These are phyloP conservation scores for Crotophaga sulcirostris DNA, from an alignment of 2,113 vertebrate genomes.

Conservation along the genomic window DNA sequence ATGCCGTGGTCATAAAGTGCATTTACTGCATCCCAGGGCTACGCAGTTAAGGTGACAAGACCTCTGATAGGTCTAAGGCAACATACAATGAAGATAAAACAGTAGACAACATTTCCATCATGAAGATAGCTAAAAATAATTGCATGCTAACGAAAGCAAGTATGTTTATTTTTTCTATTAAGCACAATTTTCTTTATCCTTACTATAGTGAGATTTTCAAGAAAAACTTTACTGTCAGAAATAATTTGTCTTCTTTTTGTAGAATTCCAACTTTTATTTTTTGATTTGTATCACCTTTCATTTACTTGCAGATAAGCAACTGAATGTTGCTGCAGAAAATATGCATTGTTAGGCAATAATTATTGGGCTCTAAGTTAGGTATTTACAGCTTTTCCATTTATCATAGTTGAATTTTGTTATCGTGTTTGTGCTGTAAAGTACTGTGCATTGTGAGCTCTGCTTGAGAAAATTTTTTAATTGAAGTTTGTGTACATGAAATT, in stretches of 20 bases:
- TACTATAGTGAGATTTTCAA: neutral
- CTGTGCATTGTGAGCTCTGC: neutral
- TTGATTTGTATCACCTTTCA: neutral
- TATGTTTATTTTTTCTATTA: neutral
- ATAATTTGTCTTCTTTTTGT: neutral
- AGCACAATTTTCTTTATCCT: neutral
- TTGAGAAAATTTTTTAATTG: neutral
- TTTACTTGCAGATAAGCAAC: neutral
- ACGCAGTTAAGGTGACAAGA: neutral
- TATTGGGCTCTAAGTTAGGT: neutral
- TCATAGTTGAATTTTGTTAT: neutral
- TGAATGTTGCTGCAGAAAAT: neutral
- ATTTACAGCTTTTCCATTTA: neutral
- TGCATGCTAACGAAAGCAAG: neutral
- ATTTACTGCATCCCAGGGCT: neutral
- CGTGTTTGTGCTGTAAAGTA: neutral
- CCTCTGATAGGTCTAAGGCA: neutral
- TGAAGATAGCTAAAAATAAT: neutral
- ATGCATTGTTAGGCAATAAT: neutral
- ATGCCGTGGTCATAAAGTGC: neutral
- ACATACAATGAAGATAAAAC: neutral
- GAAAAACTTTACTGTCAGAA: neutral
- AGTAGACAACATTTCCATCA: neutral
- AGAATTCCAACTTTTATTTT: neutral
- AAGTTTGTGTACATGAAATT: neutral